Base-by-base conservation (phyloP, 2,888 invertebrate genomes). In the Odontomyia ornata region DNA sequence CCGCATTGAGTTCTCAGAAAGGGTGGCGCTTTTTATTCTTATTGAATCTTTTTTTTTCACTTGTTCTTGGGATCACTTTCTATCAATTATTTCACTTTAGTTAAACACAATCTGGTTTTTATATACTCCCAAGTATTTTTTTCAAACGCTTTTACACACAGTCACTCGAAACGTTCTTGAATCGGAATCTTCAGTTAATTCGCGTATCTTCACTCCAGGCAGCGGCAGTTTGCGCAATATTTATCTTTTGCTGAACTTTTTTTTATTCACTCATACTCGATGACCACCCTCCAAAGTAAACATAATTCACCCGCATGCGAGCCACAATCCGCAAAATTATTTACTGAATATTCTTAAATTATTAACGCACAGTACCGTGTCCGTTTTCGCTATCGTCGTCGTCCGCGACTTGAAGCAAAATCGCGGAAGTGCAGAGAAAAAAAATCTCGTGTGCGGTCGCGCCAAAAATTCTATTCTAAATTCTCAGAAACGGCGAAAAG, bases 231-330 rank as follows among this genome's bases (percentile, higher is more conserved):
- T 64, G 76, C 47, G 76, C 75, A 76, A 77, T 76, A 73, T 78
- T 72, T 18, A 76, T 76, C 75, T 77, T 79, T 78, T 72, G 64
- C 21, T 52, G 18, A 9, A 23, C 9, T 21, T 21, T 9, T 57
- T 57, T 23, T 18, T 1, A 9, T 21, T 57, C 57, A 18, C 57
- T 57, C 36, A 9, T 36, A 36, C 36, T 36, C 36, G 36, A 18
- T 30, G 47, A 52, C 28, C 56, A 28, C 72, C 56, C 57, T 72
- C 36, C 9, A 36, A 36, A 25, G 73, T 73, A 73, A 73, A 73
- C 73, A 73, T 28, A 73, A 36, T 7, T n/a, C 67, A 18, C 56
- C 72, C 72, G 72, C 72, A 72, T 72, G 52, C 72, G 72, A 69
- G 27, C 52, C 73, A 36, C 57, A 15, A 7, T 64, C n/a, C 64